These are phyloP conservation scores for Petroica traversi DNA, from an alignment of 2,113 vertebrate genomes.

Conservation along the genomic window DNA sequence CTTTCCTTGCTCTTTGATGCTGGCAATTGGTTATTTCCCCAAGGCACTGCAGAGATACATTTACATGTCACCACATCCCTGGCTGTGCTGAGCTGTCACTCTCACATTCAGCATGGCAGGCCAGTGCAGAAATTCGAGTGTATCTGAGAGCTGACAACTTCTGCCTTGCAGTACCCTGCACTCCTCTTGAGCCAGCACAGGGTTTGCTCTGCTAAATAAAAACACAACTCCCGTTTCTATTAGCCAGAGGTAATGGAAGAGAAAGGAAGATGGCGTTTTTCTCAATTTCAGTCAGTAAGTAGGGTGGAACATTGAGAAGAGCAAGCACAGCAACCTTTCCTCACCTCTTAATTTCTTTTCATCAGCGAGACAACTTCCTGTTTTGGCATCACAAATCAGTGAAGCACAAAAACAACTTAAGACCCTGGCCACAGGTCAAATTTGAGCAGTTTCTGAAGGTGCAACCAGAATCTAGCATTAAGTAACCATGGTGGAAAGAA, in stretches of 20 bases:
- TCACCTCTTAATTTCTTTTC: not conserved
- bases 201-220: not conserved
- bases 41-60: not conserved
- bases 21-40: slow-evolving; percentile 49
- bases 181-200: not conserved
- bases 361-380: not conserved
- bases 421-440: not conserved
- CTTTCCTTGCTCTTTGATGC: slow-evolving; percentile 42
- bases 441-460: not conserved
- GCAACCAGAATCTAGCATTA: not conserved
- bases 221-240: not conserved
- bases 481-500: not conserved
- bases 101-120: not conserved
- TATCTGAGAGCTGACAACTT: not conserved
- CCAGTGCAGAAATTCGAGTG: accelerated
- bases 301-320: not conserved
- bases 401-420: not conserved
- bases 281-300: not conserved
- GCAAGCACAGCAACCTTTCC: not conserved
- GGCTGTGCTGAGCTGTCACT: slow-evolving; percentile 2
- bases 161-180: not conserved
- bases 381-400: not conserved
- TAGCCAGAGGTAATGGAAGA: not conserved
- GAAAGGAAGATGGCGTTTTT: not conserved
- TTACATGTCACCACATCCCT: not conserved